These are phyloP conservation scores for Acanthococcus lagerstroemiae DNA, from an alignment of 2,888 invertebrate species.

Conservation along the genomic window DNA sequence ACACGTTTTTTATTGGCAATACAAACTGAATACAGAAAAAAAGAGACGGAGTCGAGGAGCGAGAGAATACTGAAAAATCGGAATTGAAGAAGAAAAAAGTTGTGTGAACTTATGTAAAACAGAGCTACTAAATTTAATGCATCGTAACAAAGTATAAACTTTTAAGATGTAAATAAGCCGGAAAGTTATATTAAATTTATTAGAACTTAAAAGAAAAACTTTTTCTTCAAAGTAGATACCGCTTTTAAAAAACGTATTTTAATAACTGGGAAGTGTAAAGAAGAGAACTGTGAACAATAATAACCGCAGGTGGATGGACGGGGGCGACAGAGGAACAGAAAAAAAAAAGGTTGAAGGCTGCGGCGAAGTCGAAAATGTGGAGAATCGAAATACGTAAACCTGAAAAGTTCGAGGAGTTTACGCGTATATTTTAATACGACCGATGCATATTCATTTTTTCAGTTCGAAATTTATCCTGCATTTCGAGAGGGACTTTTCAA, in stretches of 20 bases:
- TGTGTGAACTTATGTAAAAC: constrained; percentile 24
- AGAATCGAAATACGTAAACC: too few species aligned
- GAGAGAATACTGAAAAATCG: background rate
- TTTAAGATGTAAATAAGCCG: constrained; percentile 26
- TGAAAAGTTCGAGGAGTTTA: too few species aligned
- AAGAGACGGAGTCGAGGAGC: background rate
- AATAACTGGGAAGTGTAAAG: background rate
- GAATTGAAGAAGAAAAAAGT: constrained; percentile 3
- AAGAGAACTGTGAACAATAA: background rate
- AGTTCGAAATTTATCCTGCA: too few species aligned
- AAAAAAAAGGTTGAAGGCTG: too few species aligned
- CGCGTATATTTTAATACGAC: too few species aligned
- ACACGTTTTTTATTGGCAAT: background rate
- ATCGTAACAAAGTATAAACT: constrained; percentile 23
- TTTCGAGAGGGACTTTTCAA: too few species aligned
- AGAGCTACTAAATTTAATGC: constrained; percentile 21
- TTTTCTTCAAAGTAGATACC: background rate
- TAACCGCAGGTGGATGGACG: background rate
- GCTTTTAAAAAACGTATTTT: background rate
- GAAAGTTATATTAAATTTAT: constrained; percentile 27
- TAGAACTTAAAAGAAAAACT: constrained; percentile 16
- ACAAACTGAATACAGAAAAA: background rate
- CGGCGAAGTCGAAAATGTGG: too few species aligned
- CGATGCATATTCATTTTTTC: too few species aligned
- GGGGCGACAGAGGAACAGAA: background rate